phyloP scores from a whole-genome alignment of 2,797 vertebrate species.

The Chelmon rostratus region DNA sequence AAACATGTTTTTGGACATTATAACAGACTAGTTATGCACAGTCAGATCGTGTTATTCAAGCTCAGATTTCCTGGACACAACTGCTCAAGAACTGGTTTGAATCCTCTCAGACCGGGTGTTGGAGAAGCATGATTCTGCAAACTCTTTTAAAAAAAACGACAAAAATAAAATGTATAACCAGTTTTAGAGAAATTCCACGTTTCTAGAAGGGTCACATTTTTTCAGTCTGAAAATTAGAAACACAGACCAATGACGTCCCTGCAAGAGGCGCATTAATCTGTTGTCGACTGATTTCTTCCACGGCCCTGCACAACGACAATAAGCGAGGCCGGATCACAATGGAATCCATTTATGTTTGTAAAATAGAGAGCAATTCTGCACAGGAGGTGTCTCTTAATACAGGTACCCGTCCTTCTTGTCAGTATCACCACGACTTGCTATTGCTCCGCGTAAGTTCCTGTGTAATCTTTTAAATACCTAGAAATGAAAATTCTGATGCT shows the following conservation, averaged over 20 bases:
- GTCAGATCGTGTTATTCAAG: background rate
- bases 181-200: background rate
- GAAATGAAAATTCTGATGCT: conserved; percentile 4
- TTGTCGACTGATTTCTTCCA: background rate
- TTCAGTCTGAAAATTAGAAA: background rate
- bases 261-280: background rate
- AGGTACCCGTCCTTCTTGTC: background rate
- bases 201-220: background rate
- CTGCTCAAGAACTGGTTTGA: background rate
- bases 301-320: background rate
- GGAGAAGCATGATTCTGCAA: background rate
- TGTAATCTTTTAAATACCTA: background rate
- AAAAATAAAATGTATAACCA: background rate
- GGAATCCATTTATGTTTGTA: background rate
- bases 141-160: no score
- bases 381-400: background rate
- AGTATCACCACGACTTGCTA: background rate
- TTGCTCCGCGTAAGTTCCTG: background rate
- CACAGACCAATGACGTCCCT: background rate
- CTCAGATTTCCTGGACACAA: background rate
- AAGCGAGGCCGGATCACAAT: background rate
- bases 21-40: background rate
- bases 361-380: background rate
- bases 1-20: background rate
- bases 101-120: background rate